Evolutionary conservation across 1,140 invertebrate genomes (phyloP), one percentile per base, ranked within the genome.

Genomic region (Drosophila repletoides): DNA sequence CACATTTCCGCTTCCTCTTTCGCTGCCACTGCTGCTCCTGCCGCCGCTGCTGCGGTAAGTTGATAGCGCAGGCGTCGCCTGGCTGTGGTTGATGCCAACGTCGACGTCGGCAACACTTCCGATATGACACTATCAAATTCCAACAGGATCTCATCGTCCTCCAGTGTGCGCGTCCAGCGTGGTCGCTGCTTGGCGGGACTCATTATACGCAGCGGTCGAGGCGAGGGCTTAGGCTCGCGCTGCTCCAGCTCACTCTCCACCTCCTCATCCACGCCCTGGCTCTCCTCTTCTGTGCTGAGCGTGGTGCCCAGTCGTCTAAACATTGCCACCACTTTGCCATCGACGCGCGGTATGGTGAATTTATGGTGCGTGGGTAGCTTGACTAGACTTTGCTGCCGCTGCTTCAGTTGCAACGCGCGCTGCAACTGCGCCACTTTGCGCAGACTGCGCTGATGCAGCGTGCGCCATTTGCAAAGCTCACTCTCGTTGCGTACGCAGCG

Each of bases 271-370:
- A n/a, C n/a, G n/a, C n/a, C n/a, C n/a, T n/a, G n/a, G n/a, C n/a
- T n/a, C n/a, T 34, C 3, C 48, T 14, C 51, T 28, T 76, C 72
- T 15, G 59, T 41, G 26, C 86, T 80, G 1, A 89, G 66, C 1
- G 88, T 88, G 28, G 88, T 89, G 34, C 88, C 88, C 49, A 89
- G 26, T 0, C 88, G 81, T 0, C 88, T 61, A 31, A 89, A 80
- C 88, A 89, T 89, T 59, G 88, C 74, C 48, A 89, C 88, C 14
- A 89, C 81, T 34, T 89, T 89, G 17, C 88, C 88, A 68, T 89
- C 88, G 21, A 89, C 77, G 10, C 75, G 71, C n/a, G 84, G 86
- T 17, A 67, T 52, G 5, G 52, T 64, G 40, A 72, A 69, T 77
- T 74, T 88, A 83, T 87, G 83, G 83, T 77, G 33, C n/a, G n/a